phyloP scores from a whole-genome alignment of 2,113 vertebrate species.

The Paraplagusia blochii region DNA sequence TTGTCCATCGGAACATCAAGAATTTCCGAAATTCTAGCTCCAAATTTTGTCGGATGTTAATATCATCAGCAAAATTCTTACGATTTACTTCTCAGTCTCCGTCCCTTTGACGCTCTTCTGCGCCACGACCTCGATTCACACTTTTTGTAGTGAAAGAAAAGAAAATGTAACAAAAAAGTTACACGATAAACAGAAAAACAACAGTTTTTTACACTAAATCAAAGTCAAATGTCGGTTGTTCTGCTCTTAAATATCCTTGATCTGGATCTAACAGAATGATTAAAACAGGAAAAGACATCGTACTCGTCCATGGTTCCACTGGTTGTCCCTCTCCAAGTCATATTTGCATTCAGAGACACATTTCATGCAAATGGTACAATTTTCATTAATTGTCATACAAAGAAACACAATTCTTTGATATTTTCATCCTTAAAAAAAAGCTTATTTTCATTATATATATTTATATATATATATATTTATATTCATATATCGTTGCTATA shows the following conservation, averaged over 20 bases:
- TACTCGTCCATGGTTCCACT: slow-evolving; percentile 55
- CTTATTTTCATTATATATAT: slow-evolving; percentile 65
- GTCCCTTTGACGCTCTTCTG: no score
- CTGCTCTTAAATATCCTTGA: slow-evolving; percentile 6
- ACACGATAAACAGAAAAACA: no score
- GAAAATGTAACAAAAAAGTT: no score
- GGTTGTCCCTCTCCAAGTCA: slow-evolving; percentile 65
- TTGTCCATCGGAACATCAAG: no score
- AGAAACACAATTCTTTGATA: slow-evolving; percentile 72
- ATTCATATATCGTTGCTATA: slow-evolving; percentile 21
- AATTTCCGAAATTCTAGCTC: no score
- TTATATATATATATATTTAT: slow-evolving; percentile 41
- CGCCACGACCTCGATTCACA: no score
- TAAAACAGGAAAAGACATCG: slow-evolving; percentile 33
- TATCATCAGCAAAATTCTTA: no score
- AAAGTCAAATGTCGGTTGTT: neutral
- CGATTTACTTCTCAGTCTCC: no score
- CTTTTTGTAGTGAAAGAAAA: no score
- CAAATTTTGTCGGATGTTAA: no score
- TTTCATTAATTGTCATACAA: slow-evolving; percentile 55
- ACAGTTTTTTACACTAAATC: slow-evolving; percentile 1
- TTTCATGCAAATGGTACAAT: slow-evolving; percentile 78
- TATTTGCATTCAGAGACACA: slow-evolving; percentile 73
- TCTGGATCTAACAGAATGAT: slow-evolving; percentile 9
- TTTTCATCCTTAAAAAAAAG: slow-evolving; percentile 82